phyloP scores from a whole-genome alignment of 2,113 vertebrate genomes.

The Orycteropus afer region DNA sequence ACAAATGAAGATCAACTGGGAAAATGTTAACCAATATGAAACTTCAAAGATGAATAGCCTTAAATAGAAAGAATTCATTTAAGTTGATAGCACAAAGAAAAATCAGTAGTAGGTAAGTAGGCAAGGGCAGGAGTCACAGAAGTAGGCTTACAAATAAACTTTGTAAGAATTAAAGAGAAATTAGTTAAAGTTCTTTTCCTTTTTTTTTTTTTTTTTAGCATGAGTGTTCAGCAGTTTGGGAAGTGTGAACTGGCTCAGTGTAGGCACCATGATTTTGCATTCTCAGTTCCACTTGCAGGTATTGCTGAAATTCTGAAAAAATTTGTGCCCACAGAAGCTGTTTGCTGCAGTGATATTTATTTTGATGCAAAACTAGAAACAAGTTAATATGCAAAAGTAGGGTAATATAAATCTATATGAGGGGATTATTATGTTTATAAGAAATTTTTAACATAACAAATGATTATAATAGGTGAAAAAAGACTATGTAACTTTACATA shows the following conservation, averaged over 20 bases:
- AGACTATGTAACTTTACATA: rapidly evolving
- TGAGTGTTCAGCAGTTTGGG: neutral
- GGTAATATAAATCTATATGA: too few species aligned
- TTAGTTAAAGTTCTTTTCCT: neutral
- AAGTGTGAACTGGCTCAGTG: neutral
- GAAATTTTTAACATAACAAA: neutral
- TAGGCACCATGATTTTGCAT: neutral
- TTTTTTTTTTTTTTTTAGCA: neutral
- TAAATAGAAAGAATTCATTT: neutral
- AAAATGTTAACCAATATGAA: neutral
- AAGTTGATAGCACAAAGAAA: neutral
- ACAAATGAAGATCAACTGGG: neutral
- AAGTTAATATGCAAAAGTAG: too few species aligned
- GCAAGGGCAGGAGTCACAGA: neutral
- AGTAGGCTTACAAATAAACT: neutral
- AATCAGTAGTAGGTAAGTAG: too few species aligned
- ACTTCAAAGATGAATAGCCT: neutral
- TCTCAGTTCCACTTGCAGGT: neutral
- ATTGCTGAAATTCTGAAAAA: neutral
- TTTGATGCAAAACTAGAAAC: neutral
- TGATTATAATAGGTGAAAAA: neutral
- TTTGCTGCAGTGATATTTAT: neutral
- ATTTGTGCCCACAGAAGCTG: neutral
- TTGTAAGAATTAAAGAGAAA: neutral
- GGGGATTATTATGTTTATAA: neutral